Percentiles rank a stretch among this genome's conserved stretches.
Evolutionary conservation across 2,113 vertebrate species (phyloP).

Genomic region (Pterocles orientalis): DNA sequence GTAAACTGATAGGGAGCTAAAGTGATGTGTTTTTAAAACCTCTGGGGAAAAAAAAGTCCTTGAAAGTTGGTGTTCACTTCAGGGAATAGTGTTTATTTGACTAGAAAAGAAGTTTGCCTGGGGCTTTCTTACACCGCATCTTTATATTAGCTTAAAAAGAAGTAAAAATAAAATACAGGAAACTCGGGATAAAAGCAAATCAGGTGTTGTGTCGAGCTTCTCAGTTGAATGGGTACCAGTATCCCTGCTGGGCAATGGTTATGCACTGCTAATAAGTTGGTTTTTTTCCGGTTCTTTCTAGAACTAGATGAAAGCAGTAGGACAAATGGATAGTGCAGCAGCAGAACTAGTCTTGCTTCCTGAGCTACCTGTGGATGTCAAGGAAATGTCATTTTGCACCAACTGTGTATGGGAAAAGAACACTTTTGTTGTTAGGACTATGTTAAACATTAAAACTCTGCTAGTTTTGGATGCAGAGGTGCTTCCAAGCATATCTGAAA

Average conservation of each 20-base stretch:
- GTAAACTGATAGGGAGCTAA: slow-evolving; percentile 23
- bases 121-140: neutral
- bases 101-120: slow-evolving; percentile 11
- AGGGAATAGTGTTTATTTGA: slow-evolving; percentile 32
- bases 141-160: neutral
- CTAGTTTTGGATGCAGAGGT: neutral
- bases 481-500: neutral
- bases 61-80: slow-evolving; percentile 7
- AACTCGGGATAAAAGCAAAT: neutral
- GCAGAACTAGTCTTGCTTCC: neutral
- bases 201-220: neutral
- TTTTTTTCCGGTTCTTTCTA: neutral
- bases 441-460: neutral
- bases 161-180: neutral
- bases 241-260: neutral
- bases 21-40: slow-evolving; percentile 20
- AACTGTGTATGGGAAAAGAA: neutral
- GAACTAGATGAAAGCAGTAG: neutral
- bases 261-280: rapidly evolving
- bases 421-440: neutral
- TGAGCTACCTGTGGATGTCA: neutral
- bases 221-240: neutral
- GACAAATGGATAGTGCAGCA: neutral
- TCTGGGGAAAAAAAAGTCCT: neutral
- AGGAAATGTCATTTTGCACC: neutral